Base-by-base conservation (phyloP, 2,888 invertebrate genomes). In the Nomada ruficornis region DNA sequence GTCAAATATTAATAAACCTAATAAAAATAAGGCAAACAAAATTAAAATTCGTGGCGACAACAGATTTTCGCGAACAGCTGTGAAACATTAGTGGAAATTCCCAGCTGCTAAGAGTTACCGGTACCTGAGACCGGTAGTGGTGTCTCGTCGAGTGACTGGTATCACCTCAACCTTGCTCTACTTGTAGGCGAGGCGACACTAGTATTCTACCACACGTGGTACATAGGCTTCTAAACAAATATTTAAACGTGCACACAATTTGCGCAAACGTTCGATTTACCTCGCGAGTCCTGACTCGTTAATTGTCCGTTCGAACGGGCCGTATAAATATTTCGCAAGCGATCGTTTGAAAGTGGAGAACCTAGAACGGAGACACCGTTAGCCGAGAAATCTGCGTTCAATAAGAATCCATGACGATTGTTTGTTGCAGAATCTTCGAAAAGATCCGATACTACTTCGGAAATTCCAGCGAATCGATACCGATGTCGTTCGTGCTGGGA, bases 401-500 rank as follows among this genome's bases (percentile, higher is more conserved):
- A 77, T 60, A 15, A 65, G 60, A 26, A 73, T 47, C 10, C 18
- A 5, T 60, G n/a, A 23, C 36, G 5, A 52, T 69, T 75, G 69
- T 91, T 84, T 88, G 85, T 88, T 95, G n/a, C 96, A 98, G 98
- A 94, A 94, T 96, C 91, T 98, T 98, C 95, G 98, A 98, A 94
- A 97, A 96, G 94, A 96, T 98, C 72, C 96, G 97, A 57, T 95
- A 96, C 88, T 98, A 98, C 94, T 98, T 98, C 94, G 96, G 97
- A 79, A 96, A 97, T 90, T 98, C 98, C 94, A 97, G 97, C 92
- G 98, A 97, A 93, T 97, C 97, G 80, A 98, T 98, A 92, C 98
- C 98, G 55, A 97, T 99, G 96, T 98, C 98, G 47, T 98, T 99
- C 95, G 98, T 98, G 73, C 96, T 99, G 88, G 98, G 98, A 78